Evolutionary conservation across 2,797 vertebrate species (phyloP), one percentile per base, ranked within the genome.

Genomic region (Chaunax sp.): DNA sequence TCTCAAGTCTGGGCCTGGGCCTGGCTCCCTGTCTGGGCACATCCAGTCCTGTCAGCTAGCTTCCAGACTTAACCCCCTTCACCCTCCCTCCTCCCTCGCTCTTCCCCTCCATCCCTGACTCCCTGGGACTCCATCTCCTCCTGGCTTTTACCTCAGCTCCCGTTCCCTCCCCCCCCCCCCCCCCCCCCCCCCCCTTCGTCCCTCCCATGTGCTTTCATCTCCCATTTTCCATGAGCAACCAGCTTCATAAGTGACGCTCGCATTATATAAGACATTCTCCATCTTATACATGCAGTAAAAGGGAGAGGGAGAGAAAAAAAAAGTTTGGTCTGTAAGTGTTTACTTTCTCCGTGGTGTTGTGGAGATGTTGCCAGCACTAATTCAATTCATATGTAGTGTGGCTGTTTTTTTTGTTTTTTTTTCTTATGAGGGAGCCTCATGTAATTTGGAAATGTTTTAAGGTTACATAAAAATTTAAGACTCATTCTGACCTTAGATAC

Each of bases 1-100:
- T 89, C 87, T 93, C 92, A 92, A 83, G 93, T 92, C 90, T 90
- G 88, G 91, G 88, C 89, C 86, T 92, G 89, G 89, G 69, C 88
- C 85, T 77, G 84, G 83, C 69, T 89, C 84, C 78, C 64, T 91
- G 90, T 94, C 92, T 89, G 88, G 93, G 90, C 92, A 92, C 65
- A 94, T 93, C 88, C 88, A 91, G 89, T 92, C 91, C 89, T 87
- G 88, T 92, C 84, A 90, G 87, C 66, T 50, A 69, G 69, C 87
- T 88, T 85, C 77, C 80, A 88, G 83, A 89, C 84, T 85, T 82
- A 77, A 75, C 82, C 84, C 81, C 82, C 67, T 69, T 82, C 74
- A 61, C 44, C 63, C 64, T 61, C 64, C 55, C 69, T 16, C 59
- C 33, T 19, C 47, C 37, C 58, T 22, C 15, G 14, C 40, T 61